Base-by-base conservation (phyloP, 2,888 invertebrate species). In the Tetragonula carbonaria region DNA sequence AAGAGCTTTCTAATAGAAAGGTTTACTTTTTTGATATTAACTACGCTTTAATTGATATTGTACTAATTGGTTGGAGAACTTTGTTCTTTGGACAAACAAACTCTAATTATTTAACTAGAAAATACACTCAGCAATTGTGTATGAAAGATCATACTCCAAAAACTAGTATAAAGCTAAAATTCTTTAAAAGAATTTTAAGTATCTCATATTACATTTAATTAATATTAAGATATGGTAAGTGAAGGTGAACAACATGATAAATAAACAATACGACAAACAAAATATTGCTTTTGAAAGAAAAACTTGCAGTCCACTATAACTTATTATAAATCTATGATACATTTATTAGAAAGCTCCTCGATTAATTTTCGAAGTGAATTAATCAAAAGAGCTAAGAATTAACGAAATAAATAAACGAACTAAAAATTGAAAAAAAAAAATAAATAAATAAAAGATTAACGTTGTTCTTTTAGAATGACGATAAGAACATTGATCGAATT, bases 401-500 rank as follows among this genome's bases (percentile, higher is more conserved):
- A 16, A 14, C 14, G 13, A 57, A n/a, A 57, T 67, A 45, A 28
- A 68, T 68, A 23, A 28, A 68, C 53, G 16, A 8, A 68, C 18
- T 21, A 2, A 18, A 23, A 51, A 53, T 18, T 13, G 45, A 8
- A 45, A 68, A 28, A 8, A 45, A 68, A 28, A 50, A 51, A 6
- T 18, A 59, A 18, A 45, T 18, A 59, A 18, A 45, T 45, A 45
- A 62, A 5, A 28, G 8, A 28, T 62, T 8, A 16, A 62, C 8
- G 16, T 62, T 65, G 18, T 21, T 21, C 4, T 21, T 65, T 38
- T 11, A 5, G 33, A 33, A 21, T 21, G 4, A 21, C 0, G 21
- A 4, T 21, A 21, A 11, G 65, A 73, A 68, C 70, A 72, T 84
- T 57, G 84, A 87, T 83, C 86, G 81, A 53, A 75, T 75, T 68